A percentile compares a stretch with the other conserved stretches of the same genome.
These are phyloP conservation scores for Platysternon megacephalum DNA, from an alignment of 2,113 vertebrate genomes.

Conservation along the genomic window DNA sequence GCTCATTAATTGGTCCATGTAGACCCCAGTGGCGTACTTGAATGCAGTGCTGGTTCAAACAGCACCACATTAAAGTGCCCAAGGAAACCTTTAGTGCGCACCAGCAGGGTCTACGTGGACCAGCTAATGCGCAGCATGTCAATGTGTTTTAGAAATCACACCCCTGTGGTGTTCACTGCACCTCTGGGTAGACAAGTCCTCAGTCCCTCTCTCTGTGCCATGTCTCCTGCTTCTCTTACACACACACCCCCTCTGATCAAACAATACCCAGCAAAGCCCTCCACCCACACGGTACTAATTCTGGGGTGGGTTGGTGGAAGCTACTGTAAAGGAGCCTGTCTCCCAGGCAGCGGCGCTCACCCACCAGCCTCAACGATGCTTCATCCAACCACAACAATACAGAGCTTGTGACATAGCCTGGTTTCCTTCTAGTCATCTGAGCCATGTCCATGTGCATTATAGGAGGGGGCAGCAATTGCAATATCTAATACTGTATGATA, in stretches of 20 bases:
- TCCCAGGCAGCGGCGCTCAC: neutral
- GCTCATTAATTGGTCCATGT: neutral
- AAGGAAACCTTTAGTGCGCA: neutral
- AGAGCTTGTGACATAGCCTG: neutral
- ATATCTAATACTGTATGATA: neutral
- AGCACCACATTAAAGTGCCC: neutral
- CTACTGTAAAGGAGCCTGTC: neutral
- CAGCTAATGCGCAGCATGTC: neutral
- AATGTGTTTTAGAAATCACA: neutral
- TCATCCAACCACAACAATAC: neutral
- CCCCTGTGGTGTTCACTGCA: neutral
- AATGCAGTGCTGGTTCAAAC: neutral
- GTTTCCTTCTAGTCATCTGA: accelerated
- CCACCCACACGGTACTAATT: neutral
- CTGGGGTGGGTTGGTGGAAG: neutral
- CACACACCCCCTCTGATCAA: too few relatives aligned
- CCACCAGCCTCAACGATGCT: neutral
- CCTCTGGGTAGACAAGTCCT: neutral
- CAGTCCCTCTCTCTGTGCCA: neutral
- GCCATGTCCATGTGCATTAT: neutral
- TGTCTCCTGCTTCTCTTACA: neutral
- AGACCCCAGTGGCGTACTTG: neutral
- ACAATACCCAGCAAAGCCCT: neutral
- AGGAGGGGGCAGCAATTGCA: neutral
- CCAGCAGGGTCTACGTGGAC: neutral